Base-by-base conservation (phyloP, 2,113 vertebrate species). In the Indicator indicator region DNA sequence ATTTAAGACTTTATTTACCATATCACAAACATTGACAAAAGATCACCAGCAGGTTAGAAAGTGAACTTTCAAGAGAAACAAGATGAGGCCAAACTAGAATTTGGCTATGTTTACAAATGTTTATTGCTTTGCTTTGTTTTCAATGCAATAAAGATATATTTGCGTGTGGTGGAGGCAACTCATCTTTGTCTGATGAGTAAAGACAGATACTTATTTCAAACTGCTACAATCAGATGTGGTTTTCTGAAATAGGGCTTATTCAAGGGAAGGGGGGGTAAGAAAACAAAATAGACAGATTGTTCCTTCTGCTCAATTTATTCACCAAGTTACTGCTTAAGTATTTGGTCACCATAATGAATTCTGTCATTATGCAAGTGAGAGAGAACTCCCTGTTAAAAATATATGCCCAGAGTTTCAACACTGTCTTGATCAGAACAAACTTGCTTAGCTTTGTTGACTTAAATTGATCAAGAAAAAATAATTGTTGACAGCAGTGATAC, bases 371-470 rank as follows among this genome's bases (percentile, higher is more conserved):
- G 5, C 9, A 60, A 33, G 9, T 52, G 2, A 0, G 11, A 63
- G 21, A 62, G 12, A 83, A 27, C 19, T 76, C 27, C 20, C 11
- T 30, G 16, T 83, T 56, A 38, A 48, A 86, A 70, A 62, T 0
- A 0, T 8, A 16, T 11, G 5, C 16, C 63, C 33, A 71, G 27
- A 38, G 12, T 18, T 58, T 11, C 16, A 76, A 3, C 18, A 23
- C 2, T 55, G 17, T 12, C 64, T 67, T n/a, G 12, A 24, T 28
- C 33, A 12, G 16, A 12, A 62, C 15, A n/a, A 86, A 27, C 7
- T 4, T 13, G 7, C 40, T n/a, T 4, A 60, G 50, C 28, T 64
- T 42, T 68, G 16, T 17, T 19, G 14, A 17, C 28, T 21, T 38
- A 44, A 75, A 56, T 1, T 33, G 8, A 48, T 17, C 38, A 56